Conservation (phyloP, 2,888 invertebrate species). For the Proisotoma minuta region DNA sequence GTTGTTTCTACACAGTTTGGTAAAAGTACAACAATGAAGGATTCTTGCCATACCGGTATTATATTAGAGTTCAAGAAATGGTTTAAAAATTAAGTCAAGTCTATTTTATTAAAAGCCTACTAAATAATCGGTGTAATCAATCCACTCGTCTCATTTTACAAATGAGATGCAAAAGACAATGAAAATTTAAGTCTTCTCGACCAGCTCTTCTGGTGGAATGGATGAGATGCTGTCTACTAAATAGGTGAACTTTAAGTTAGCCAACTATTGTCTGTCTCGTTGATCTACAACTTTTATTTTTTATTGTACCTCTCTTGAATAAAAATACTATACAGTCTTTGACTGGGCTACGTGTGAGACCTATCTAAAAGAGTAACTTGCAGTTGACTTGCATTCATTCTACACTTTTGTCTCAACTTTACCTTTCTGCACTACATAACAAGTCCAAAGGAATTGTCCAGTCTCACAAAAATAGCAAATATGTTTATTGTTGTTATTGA, state of each 20-base stretch:
- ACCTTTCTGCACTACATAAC: too few species aligned
- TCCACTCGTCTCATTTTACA: too few species aligned
- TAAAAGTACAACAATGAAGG: neutral
- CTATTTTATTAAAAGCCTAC: neutral
- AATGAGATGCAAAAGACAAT: neutral
- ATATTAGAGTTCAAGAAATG: neutral
- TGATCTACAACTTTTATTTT: neutral
- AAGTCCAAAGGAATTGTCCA: too few species aligned
- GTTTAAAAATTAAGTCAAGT: neutral
- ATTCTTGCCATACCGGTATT: slow-evolving; percentile 3
- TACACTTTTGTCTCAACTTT: too few species aligned
- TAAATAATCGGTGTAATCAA: too few species aligned
- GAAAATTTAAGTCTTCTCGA: neutral
- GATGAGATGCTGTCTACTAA: neutral
- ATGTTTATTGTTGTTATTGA: too few species aligned
- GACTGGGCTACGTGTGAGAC: too few species aligned
- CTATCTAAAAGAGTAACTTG: too few species aligned
- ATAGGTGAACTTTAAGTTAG: neutral
- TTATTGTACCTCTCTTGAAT: neutral
- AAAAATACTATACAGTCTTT: too few species aligned
- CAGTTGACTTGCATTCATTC: too few species aligned
- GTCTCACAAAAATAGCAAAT: too few species aligned
- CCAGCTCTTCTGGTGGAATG: neutral
- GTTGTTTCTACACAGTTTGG: too few species aligned
- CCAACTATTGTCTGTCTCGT: neutral